Evolutionary conservation across 2,797 vertebrate genomes (phyloP), one percentile per base, ranked within the genome.

Genomic region (Macrochelys suwanniensis): DNA sequence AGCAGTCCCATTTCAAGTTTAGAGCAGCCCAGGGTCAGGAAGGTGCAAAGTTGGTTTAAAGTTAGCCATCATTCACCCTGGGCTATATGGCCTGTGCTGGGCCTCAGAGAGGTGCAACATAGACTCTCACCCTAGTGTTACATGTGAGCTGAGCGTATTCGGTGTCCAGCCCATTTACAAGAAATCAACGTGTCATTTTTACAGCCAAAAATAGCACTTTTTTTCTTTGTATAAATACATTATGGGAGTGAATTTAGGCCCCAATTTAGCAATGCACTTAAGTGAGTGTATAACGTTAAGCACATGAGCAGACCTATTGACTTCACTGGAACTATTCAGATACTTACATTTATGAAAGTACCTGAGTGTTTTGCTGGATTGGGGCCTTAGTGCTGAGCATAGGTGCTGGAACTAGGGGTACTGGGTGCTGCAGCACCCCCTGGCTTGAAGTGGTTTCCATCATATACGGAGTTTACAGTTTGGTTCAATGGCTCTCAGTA

Each of bases 131-230:
- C 6, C 57, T 61, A 31, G 28, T 31, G 28, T 61, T 95, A 89
- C 57, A 90, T 94, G 59, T 25, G 89, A 95, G 87, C 89, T 57
- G 89, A 91, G 65, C 1, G 0, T 91, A 96, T 94, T 92, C 97
- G 90, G 51, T 96, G 94, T 94, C 90, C 59, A 71, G 80, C 89
- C 92, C 88, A 53, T 89, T 94, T 59, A 59, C 57, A 59, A 59
- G 92, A 93, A 82, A 96, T 94, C 94, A 96, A 93, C 91, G 92
- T 92, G 90, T 96, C 92, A 91, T 84, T 94, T 96, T 92, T 94
- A 96, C 94, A 92, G 94, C 92, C 84, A 71, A 65, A 90, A 59
- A 80, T 92, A 94, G 82, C 94, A 89, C 94, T 37, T 71, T 71
- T 68, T 42, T 17, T 19, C 65, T 19, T 97, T 53, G 10, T 97